Base-by-base conservation (phyloP, 2,113 vertebrate genomes). In the Dromaius novaehollandiae region DNA sequence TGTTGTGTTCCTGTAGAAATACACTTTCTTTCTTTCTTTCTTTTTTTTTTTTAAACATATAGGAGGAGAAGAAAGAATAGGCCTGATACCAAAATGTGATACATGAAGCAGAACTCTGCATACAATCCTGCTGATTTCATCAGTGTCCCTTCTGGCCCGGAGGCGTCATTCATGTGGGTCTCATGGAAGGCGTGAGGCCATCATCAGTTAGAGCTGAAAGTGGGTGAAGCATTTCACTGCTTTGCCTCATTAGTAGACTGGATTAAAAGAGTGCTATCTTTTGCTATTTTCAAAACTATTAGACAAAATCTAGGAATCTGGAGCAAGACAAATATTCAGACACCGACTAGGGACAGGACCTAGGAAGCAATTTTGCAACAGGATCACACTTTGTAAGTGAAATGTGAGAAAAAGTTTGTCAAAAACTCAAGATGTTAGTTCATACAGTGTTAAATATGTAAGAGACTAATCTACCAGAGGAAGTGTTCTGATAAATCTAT, bases 201-300 rank as follows among this genome's bases (percentile, higher is more conserved):
- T 51, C 60, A 89, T 58, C 88, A 86, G 77, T 5, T 89, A 63
- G 60, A 76, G 46, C 25, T 76, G 80, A 92, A 94, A 95, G 46
- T 53, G 78, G 89, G 66, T 85, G 78, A 85, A 94, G 89, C 53
- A 36, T 7, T 76, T 64, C 84, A 76, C 82, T 95, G 64, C 19
- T 68, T 75, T 81, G 30, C 76, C 30, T 71, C 74, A 50, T 80
- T 86, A 92, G 25, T 40, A 32, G 32, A 13, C 58, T 82, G 51
- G 28, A 79, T 82, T 82, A 65, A 89, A 68, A 91, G 34, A 40
- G 7, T 9, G 44, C 3, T 55, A 60, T 38, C 46, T 22, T 18
- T 30, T 74, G 5, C 6, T 64, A 46, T 92, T 81, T 65, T 17
- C 21, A 69, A 86, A 75, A 68, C 6, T 38, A 18, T 48, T 63